These are phyloP conservation scores for Pyralis farinalis DNA, from an alignment of 2,888 invertebrate species.

Conservation along the genomic window DNA sequence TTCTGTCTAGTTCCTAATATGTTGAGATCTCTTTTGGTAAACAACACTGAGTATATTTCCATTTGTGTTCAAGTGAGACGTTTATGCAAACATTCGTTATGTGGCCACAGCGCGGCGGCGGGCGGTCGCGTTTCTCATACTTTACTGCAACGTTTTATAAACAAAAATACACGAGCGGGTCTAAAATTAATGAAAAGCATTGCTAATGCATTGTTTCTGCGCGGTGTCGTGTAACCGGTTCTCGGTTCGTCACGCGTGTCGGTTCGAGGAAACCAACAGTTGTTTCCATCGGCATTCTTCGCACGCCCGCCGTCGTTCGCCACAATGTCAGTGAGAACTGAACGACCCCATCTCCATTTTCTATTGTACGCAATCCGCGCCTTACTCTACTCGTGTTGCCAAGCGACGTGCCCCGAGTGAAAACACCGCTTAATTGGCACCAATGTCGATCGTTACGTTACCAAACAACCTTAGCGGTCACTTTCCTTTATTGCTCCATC, in stretches of 20 bases:
- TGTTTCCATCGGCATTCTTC: conserved; percentile 69
- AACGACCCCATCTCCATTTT: conserved; percentile 46
- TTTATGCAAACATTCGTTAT: conserved; percentile 18
- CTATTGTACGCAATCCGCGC: conserved; percentile 38
- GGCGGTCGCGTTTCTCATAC: conserved; percentile 29
- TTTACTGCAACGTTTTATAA: conserved; percentile 39
- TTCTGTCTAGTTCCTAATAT: background rate
- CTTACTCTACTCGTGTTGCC: conserved; percentile 33
- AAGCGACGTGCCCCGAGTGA: conserved; percentile 35
- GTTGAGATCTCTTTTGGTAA: too few species aligned
- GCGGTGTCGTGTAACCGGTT: conserved; percentile 67
- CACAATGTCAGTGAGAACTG: conserved; percentile 43
- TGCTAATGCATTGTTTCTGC: conserved; percentile 63
- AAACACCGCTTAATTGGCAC: conserved; percentile 42
- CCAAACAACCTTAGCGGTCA: conserved; percentile 34
- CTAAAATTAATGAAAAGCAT: conserved; percentile 61
- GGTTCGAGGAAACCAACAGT: conserved; percentile 72
- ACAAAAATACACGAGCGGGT: conserved; percentile 39
- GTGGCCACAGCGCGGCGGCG: conserved; percentile 26
- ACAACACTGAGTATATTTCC: background rate
- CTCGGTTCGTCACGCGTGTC: conserved; percentile 62
- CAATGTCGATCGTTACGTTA: conserved; percentile 33
- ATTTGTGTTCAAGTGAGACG: background rate
- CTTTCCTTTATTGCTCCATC: conserved; percentile 48
- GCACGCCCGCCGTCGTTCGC: conserved; percentile 51